Conservation (phyloP, 2,888 invertebrate genomes). For the Hyposoter dolosus region DNA sequence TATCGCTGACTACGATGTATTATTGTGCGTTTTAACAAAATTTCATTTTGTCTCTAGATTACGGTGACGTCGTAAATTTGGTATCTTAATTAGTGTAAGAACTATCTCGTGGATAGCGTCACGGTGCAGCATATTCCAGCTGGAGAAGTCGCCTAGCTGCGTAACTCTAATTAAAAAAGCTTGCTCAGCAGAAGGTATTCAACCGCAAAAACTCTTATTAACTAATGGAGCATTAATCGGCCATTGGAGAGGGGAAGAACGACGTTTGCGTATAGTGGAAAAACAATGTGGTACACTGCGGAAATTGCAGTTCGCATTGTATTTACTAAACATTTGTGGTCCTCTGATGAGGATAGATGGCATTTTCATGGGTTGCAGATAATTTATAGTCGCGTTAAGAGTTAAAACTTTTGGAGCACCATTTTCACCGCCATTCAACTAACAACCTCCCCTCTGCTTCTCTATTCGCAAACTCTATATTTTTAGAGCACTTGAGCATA, state of each 20-base stretch:
- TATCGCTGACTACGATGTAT: too few relatives aligned
- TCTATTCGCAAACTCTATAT: not conserved
- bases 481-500: not conserved
- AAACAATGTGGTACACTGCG: not conserved
- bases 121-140: not conserved
- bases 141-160: not conserved
- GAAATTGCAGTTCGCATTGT: not conserved
- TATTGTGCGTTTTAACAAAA: too few relatives aligned
- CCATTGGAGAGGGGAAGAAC: not conserved
- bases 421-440: not conserved
- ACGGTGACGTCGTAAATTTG: too few relatives aligned
- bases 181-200: not conserved
- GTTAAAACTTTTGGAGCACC: not conserved
- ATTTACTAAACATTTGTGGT: not conserved
- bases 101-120: not conserved
- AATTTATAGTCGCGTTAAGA: not conserved
- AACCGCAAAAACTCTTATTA: not conserved
- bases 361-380: not conserved
- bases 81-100: not conserved
- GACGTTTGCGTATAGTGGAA: not conserved
- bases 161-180: not conserved
- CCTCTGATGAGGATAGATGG: not conserved
- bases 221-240: not conserved
- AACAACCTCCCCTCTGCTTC: not conserved
- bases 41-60: too few relatives aligned